Evolutionary conservation across 2,113 vertebrate species (phyloP), one percentile per base, ranked within the genome.

Genomic region (Patagioenas fasciata): DNA sequence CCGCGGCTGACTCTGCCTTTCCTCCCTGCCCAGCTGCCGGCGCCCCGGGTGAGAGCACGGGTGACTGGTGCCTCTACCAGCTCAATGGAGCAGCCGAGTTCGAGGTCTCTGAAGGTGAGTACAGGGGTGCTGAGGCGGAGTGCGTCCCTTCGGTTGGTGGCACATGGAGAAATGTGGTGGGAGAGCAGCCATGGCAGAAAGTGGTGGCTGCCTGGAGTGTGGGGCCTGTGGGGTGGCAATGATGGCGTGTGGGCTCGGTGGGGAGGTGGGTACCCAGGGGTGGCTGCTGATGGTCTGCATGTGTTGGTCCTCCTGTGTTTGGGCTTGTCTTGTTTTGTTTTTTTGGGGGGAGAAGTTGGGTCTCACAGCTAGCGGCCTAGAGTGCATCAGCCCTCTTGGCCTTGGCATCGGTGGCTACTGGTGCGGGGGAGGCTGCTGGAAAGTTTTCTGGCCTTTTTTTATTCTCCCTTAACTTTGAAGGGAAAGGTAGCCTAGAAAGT

Each of bases 21-120:
- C 78, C 64, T 91, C 86, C 69, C 71, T 79, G 85, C 88, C 51
- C 88, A 97, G 96, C 13, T 89, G 93, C 89, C 69, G 82, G 92
- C 24, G 53, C 94, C 80, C 57, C 95, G 1, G 95, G 94, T 26
- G 95, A 92, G 26, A 91, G 82, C n/a, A n/a, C 95, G 10, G 92
- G 69, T 40, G 92, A 97, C 78, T 97, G 97, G 97, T 97, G 97
- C 91, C 95, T 97, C 31, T 97, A 96, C 85, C 97, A 97, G 95
- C 97, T 97, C 92, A 97, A 97, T 94, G 97, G 97, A 93, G 91
- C 97, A 5, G 81, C 96, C 21, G 95, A 97, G 61, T 93, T 97
- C 31, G 97, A 97, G 91, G 96, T 97, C 29, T 97, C 97, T 4
- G 97, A 97, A 50, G 97, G 97, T 97, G 94, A 96, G 97, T 88